Evolutionary conservation across 2,888 invertebrate species (phyloP), one percentile per base, ranked within the genome.

Genomic region (Euproctis similis): DNA sequence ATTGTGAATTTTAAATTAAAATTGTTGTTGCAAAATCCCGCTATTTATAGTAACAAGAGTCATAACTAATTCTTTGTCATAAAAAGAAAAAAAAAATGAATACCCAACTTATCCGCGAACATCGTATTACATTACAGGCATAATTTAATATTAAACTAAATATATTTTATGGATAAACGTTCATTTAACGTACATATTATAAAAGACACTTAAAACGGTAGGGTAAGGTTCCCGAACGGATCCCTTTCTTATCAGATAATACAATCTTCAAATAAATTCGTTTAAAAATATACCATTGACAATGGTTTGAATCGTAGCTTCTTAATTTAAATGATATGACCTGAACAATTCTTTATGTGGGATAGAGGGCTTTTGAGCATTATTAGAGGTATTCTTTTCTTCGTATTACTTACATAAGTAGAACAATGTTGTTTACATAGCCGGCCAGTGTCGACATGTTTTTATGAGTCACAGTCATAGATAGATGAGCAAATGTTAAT

Each of bases 201-300:
- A 26, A 26, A 12, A 13, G 12, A 23, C 24, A 23, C 26, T 26
- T 26, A 11, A 31, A 18, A 23, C 9, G 22, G 16, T 17, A 10
- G 2, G 9, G 9, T n/a, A 16, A 12, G 13, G 18, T 26, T 26
- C 14, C 26, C 20, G 31, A 27, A 31, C 24, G 24, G 19, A 20
- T 23, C 31, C 31, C 26, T 31, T 31, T 31, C 26, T 11, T 31
- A 31, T 31, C 31, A 31, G 24, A 31, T 31, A 31, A 31, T 31
- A 24, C 31, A 20, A 31, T 31, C 31, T 24, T 26, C 10, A 12
- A 20, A 17, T 14, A 14, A 24, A 18, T 26, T 27, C 27, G 13
- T 26, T 26, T 23, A 27, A 27, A 31, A 31, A 31, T 31, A 31
- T 27, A 12, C 18, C 31, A 31, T 21, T 11, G 26, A 31, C 26